Evolutionary conservation across 2,797 vertebrate species (phyloP).

Genomic region (Falco biarmicus): DNA sequence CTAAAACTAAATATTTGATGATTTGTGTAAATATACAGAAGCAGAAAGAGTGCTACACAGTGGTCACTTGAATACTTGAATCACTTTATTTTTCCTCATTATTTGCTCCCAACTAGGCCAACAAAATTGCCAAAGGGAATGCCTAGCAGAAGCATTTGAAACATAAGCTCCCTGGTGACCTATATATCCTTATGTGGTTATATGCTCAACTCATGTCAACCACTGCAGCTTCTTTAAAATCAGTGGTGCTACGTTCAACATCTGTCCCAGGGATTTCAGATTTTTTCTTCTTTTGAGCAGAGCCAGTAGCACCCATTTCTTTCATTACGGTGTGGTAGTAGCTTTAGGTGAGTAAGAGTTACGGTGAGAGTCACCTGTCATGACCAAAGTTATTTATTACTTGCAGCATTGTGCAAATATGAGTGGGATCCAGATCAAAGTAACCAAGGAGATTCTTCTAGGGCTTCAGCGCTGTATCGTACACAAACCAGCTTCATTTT

Average conservation of each 20-base stretch:
- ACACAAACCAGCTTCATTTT: background rate
- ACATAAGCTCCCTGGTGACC: background rate
- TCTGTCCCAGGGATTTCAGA: background rate
- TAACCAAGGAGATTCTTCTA: background rate
- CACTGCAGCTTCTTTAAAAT: background rate
- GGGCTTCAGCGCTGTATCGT: background rate
- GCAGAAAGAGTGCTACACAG: background rate
- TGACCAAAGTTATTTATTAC: background rate
- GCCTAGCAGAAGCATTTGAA: background rate
- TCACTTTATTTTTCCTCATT: background rate
- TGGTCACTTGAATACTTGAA: background rate
- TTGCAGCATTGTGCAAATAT: background rate
- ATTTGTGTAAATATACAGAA: background rate
- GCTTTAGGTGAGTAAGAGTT: background rate
- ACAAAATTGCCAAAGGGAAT: background rate
- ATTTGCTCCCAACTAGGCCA: background rate
- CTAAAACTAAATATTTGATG: constrained; percentile 37
- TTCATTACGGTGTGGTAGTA: background rate
- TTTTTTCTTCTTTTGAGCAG: background rate
- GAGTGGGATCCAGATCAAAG: background rate
- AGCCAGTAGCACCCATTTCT: background rate
- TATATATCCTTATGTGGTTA: background rate
- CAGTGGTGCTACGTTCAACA: background rate
- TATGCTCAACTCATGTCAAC: background rate
- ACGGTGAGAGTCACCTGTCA: background rate